These are phyloP conservation scores for Mactromeris polynyma DNA, from an alignment of 2,888 invertebrate species.

Conservation along the genomic window DNA sequence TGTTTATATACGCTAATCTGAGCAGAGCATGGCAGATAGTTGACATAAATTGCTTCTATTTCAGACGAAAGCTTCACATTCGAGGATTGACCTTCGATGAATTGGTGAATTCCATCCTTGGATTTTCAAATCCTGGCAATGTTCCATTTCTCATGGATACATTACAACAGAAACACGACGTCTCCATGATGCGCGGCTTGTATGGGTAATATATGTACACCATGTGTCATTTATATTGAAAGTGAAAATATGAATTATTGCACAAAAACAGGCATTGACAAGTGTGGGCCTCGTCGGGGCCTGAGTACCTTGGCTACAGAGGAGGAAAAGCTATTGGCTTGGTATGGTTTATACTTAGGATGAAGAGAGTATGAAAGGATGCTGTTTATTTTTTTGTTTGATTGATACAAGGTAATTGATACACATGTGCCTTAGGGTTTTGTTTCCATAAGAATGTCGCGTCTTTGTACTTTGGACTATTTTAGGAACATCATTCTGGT, in stretches of 20 bases:
- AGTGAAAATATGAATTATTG: slow-evolving; percentile 8
- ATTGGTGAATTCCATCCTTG: slow-evolving; percentile 84
- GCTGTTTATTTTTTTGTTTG: background rate
- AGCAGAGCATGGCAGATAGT: background rate
- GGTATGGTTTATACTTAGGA: slow-evolving; percentile 21
- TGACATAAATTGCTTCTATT: slow-evolving; percentile 33
- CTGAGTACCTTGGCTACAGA: background rate
- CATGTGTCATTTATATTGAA: background rate
- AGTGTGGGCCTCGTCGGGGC: background rate
- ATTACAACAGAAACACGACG: slow-evolving; percentile 81
- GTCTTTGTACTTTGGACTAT: too few relatives aligned
- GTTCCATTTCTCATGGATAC: slow-evolving; percentile 88
- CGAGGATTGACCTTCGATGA: slow-evolving; percentile 80
- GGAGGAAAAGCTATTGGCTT: slow-evolving; percentile 1
- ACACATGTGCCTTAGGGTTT: background rate
- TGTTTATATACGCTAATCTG: too few relatives aligned
- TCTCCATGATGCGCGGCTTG: slow-evolving; percentile 89
- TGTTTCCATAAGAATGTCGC: too few relatives aligned
- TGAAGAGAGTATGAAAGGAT: background rate
- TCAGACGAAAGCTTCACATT: slow-evolving; percentile 79
- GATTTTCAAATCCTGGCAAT: slow-evolving; percentile 88
- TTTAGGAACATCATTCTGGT: too few relatives aligned
- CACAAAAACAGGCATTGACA: background rate
- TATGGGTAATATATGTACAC: slow-evolving; percentile 82
- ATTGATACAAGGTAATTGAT: background rate